These are phyloP conservation scores for Cathartes aura DNA, from an alignment of 2,113 vertebrate genomes.

Conservation along the genomic window DNA sequence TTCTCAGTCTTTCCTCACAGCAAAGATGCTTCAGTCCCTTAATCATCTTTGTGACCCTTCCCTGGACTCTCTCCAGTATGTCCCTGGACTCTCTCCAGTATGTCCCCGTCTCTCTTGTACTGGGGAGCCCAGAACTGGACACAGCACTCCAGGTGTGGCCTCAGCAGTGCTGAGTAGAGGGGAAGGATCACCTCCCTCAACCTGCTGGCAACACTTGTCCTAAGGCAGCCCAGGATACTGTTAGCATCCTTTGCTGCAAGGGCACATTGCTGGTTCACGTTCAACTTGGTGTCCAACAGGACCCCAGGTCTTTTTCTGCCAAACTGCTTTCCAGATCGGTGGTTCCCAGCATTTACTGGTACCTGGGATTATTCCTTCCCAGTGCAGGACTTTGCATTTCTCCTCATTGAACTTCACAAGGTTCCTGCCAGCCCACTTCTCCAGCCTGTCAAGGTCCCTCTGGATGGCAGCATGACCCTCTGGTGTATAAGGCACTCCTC, in stretches of 20 bases:
- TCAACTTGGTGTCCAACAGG: background rate
- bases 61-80: background rate
- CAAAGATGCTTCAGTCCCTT: background rate
- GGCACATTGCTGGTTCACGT: background rate
- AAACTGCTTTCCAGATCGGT: background rate
- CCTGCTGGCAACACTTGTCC: background rate
- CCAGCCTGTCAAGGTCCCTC: background rate
- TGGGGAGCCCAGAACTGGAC: background rate
- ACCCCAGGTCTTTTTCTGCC: background rate
- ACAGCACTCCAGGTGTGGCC: background rate
- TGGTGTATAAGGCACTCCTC: background rate
- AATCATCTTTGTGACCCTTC: background rate
- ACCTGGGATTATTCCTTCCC: background rate
- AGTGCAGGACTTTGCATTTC: background rate
- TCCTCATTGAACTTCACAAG: background rate
- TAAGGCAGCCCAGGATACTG: background rate
- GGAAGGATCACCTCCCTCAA: background rate
- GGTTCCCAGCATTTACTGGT: background rate
- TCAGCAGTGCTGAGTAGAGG: background rate
- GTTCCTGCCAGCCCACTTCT: background rate
- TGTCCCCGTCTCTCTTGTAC: background rate
- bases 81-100: too few species aligned
- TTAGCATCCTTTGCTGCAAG: background rate
- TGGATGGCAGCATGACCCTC: background rate
- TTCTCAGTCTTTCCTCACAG: background rate